phyloP scores from a whole-genome alignment of 2,888 invertebrate species.

The Drosophila pseudotakahashii region DNA sequence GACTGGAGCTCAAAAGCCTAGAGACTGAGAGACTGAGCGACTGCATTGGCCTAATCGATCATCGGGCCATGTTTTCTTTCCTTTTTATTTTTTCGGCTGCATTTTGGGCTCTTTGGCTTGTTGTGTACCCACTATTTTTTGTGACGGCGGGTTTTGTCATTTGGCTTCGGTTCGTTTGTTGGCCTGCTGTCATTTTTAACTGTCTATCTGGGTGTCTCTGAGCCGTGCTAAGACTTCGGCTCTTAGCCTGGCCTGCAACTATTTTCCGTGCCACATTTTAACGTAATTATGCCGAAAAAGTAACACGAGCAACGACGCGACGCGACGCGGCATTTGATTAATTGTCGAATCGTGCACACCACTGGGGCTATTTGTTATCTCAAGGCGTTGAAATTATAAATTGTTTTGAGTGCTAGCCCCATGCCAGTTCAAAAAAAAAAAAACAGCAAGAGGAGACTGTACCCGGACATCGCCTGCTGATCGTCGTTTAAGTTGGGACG shows the following conservation, averaged over 20 bases:
- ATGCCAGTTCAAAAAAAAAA: conserved; percentile 20
- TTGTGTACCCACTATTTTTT: conserved; percentile 12
- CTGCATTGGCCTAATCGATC: conserved; percentile 74
- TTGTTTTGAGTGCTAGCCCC: conserved; percentile 68
- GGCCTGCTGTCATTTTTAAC: conserved; percentile 64
- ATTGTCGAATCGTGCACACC: conserved; percentile 75
- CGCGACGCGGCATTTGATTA: conserved; percentile 65
- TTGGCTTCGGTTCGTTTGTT: conserved; percentile 57
- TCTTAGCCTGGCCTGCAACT: conserved; percentile 48
- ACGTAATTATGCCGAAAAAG: conserved; percentile 75
- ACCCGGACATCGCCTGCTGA: conserved; percentile 47
- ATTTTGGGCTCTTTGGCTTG: conserved; percentile 36
- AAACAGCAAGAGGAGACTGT: conserved; percentile 31
- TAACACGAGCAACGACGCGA: conserved; percentile 64
- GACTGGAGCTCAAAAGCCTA: conserved; percentile 38
- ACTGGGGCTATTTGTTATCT: conserved; percentile 76
- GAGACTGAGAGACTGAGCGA: conserved; percentile 35
- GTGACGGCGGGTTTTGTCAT: conserved; percentile 57
- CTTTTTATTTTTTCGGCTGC: conserved; percentile 23
- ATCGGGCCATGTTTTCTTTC: conserved; percentile 62
- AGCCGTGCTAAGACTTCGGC: conserved; percentile 19
- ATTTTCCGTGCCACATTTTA: conserved; percentile 66
- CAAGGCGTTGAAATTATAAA: conserved; percentile 78
- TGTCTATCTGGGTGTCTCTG: conserved; percentile 56
- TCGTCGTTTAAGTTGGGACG: conserved; percentile 41